Base-by-base conservation (phyloP, 2,797 vertebrate genomes). In the Sebastes nivosus region DNA sequence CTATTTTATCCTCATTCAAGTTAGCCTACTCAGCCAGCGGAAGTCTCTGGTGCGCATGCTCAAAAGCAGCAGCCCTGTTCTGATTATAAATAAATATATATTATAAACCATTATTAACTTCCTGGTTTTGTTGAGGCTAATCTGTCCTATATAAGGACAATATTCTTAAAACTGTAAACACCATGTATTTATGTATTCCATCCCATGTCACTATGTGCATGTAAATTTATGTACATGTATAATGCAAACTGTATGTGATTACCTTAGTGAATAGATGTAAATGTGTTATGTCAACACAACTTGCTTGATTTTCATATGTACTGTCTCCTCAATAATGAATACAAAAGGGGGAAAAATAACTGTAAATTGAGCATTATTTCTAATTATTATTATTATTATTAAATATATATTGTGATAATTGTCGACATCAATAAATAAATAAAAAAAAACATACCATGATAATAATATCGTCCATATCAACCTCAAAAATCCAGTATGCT, bases 1-100 rank as follows among this genome's bases (percentile, higher is more conserved):
- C 16, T 18, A 46, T 46, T 46, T 46, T 46, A 46, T 46, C 42
- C 42, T 18, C 16, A 18, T 46, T 46, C 16, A 46, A 46, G 16
- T 46, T 18, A 46, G 42, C 42, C 16, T 0, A 0, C 16, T 18
- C 42, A 0, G 16, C 0, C 42, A 46, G 42, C 16, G 42, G 42
- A 46, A 0, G 4, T 18, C 57, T 46, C 42, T 46, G 42, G 38
- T 58, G 55, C 1, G 8, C 27, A 30, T 29, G 59, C 59, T 61
- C 9, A 16, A n/a, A 61, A 61, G 14, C 38, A 42, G 38, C 22
- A 8, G 46, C 8, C 46, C 46, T 9, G 18, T 20, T 50, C 46
- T 50, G 46, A 50, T 50, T 20, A 20, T 18, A 32, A n/a, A n/a
- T 32, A 32, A 61, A 11, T n/a, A 0, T 60, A 20, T 30, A 2